Evolutionary conservation across 2,797 vertebrate genomes (phyloP).

Genomic region (Cyprinella venusta): DNA sequence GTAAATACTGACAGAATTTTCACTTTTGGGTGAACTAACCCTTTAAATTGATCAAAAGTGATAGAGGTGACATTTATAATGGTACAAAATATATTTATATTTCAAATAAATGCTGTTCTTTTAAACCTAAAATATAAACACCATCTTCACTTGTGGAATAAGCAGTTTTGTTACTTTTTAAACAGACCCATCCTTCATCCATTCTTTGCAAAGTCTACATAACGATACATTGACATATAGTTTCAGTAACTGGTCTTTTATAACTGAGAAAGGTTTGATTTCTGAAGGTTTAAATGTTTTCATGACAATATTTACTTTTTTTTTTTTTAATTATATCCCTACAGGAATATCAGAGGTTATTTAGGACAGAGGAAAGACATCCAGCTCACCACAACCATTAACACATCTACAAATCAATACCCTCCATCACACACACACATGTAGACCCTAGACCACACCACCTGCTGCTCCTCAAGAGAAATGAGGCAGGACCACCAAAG

Average conservation of each 20-base stretch:
- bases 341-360: not conserved
- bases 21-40: too few relatives aligned
- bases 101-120: not conserved
- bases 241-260: not conserved
- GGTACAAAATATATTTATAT: not conserved
- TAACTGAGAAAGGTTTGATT: not conserved
- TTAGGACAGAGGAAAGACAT: conserved; percentile 59
- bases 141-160: not conserved
- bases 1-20: too few relatives aligned
- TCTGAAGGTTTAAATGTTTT: not conserved
- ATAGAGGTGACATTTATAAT: too few relatives aligned
- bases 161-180: not conserved
- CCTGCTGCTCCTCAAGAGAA: conserved; percentile 51
- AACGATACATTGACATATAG: not conserved
- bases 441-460: conserved; percentile 52
- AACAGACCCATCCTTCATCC: not conserved
- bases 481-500: conserved; percentile 61
- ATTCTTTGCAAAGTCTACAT: not conserved
- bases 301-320: not conserved
- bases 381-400: conserved; percentile 60
- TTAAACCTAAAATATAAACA: not conserved
- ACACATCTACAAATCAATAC: conserved; percentile 60
- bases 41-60: too few relatives aligned
- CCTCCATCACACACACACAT: conserved; percentile 36
- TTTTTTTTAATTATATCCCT: not conserved